A percentile compares a stretch with the other conserved stretches of the same genome.
Conservation (phyloP, 2,113 vertebrate species). For the Solea senegalensis region DNA sequence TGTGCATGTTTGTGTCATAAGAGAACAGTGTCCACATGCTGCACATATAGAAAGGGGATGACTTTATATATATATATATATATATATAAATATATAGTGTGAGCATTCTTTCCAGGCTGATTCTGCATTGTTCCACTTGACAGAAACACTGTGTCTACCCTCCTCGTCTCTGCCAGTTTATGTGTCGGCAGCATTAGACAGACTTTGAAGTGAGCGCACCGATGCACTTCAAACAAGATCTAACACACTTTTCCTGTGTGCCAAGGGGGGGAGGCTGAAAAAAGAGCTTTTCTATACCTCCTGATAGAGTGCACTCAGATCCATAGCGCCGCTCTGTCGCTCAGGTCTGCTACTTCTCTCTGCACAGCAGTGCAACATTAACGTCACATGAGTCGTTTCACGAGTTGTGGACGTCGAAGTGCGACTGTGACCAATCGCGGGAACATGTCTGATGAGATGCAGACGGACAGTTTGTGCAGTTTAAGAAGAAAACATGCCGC, state of each 20-base stretch:
- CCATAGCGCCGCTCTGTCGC: slow-evolving; percentile 25
- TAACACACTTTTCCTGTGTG: slow-evolving; percentile 32
- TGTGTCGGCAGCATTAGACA: slow-evolving; percentile 16
- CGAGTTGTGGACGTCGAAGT: neutral
- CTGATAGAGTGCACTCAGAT: slow-evolving; percentile 44
- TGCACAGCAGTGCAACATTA: slow-evolving; percentile 32
- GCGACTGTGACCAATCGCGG: slow-evolving; percentile 15
- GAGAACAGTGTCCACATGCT: neutral
- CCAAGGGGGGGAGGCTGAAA: slow-evolving; percentile 14
- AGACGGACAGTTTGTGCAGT: neutral
- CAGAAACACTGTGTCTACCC: slow-evolving; percentile 13
- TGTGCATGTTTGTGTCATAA: neutral
- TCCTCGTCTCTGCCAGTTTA: slow-evolving; percentile 6
- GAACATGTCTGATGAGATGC: slow-evolving; percentile 21
- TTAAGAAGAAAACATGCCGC: too few relatives aligned
- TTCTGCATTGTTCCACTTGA: slow-evolving; percentile 14
- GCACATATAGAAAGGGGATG: neutral
- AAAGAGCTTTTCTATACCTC: slow-evolving; percentile 32
- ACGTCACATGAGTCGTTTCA: slow-evolving; percentile 17
- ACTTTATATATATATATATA: neutral
- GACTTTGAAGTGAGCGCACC: slow-evolving; percentile 57
- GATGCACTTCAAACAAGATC: slow-evolving; percentile 63
- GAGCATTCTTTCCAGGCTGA: neutral
- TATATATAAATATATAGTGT: neutral
- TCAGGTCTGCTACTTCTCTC: slow-evolving; percentile 28